These are phyloP conservation scores for Pterostichus madidus DNA, from an alignment of 2,888 invertebrate species.

Conservation along the genomic window DNA sequence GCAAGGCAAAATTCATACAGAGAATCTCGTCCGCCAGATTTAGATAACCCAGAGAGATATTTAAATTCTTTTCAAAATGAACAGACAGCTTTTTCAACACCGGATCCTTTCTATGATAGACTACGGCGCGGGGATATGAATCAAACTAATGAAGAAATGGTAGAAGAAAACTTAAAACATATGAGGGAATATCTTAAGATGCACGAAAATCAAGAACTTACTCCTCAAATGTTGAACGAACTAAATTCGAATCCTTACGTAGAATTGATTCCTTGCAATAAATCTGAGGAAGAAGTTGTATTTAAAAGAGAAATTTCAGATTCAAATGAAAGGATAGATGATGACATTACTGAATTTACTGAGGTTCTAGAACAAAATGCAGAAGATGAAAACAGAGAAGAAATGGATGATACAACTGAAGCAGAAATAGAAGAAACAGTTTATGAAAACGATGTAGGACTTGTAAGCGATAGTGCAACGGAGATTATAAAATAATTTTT, in stretches of 20 bases:
- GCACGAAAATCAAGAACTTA: slow-evolving; percentile 8
- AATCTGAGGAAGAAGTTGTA: neutral
- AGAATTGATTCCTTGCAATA: slow-evolving; percentile 22
- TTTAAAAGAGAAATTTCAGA: slow-evolving; percentile 5
- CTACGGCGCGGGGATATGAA: neutral
- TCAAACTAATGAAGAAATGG: neutral
- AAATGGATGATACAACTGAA: too few relatives aligned
- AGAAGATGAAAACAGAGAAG: too few relatives aligned
- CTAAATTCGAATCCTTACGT: slow-evolving; percentile 9
- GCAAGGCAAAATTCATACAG: neutral
- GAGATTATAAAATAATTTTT: too few relatives aligned
- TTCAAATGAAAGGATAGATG: too few relatives aligned
- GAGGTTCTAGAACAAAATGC: too few relatives aligned
- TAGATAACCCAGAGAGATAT: neutral
- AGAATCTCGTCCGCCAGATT: slow-evolving; percentile 8
- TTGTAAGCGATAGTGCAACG: too few relatives aligned
- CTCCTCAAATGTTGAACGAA: slow-evolving; percentile 13
- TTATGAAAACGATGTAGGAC: too few relatives aligned
- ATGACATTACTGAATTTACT: too few relatives aligned
- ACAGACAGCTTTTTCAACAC: neutral
- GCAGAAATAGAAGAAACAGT: too few relatives aligned
- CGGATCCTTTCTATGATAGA: neutral
- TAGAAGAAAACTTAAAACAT: neutral
- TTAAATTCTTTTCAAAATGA: neutral
- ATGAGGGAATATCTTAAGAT: neutral